phyloP scores from a whole-genome alignment of 2,797 vertebrate genomes.

The Odontamblyopus lacepedii region DNA sequence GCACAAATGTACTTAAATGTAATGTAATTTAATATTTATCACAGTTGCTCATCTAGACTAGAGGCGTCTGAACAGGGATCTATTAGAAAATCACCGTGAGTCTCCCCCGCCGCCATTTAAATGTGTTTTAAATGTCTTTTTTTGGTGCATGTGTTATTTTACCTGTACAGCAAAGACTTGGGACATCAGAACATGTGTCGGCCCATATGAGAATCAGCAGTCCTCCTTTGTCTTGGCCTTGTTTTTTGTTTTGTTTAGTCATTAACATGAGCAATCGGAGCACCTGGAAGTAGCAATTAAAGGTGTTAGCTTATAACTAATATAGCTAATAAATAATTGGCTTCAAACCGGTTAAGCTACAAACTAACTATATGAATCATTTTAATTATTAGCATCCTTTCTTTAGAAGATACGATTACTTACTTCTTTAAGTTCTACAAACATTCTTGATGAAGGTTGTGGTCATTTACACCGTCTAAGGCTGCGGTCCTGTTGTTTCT shows the following conservation, averaged over 20 bases:
- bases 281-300: constrained; percentile 40
- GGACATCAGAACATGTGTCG: constrained; percentile 1
- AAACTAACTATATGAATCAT: not conserved
- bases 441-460: constrained; percentile 27
- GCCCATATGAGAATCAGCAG: constrained; percentile 62
- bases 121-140: not conserved
- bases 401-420: not conserved
- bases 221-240: constrained; percentile 25
- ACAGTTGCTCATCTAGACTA: not conserved
- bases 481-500: no score
- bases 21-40: not conserved
- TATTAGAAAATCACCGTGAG: no score
- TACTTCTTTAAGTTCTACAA: constrained; percentile 59
- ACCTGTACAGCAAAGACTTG: constrained; percentile 56
- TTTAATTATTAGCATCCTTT: not conserved
- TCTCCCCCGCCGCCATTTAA: not conserved
- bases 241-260: constrained; percentile 17
- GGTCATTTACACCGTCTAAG: no score
- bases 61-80: no score
- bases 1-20: not conserved
- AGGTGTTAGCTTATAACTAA: not conserved
- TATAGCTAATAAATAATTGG: no score
- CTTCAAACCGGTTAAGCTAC: not conserved
- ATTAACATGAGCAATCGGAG: constrained; percentile 48
- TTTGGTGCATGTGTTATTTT: not conserved